phyloP scores from a whole-genome alignment of 2,797 vertebrate species.

The Notolabrus celidotus region DNA sequence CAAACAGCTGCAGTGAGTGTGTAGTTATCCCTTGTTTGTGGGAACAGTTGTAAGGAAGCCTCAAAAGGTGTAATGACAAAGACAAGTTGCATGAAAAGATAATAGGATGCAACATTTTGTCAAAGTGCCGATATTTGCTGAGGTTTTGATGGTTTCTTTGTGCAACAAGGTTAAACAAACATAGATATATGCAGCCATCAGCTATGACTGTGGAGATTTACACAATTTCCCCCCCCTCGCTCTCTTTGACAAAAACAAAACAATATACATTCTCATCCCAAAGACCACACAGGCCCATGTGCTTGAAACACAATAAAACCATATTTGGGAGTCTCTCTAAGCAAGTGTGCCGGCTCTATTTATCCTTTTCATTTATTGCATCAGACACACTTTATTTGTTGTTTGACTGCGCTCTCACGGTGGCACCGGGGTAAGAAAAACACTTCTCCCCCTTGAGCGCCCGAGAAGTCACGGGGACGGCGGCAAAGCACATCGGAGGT shows the following conservation, averaged over 20 bases:
- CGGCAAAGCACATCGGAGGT: slow-evolving; percentile 43
- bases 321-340: slow-evolving; percentile 26
- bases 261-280: too few species aligned
- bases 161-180: too few species aligned
- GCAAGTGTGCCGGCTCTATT: slow-evolving; percentile 19
- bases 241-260: too few species aligned
- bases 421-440: slow-evolving; percentile 17
- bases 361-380: slow-evolving; percentile 41
- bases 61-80: too few species aligned
- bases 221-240: too few species aligned
- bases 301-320: slow-evolving; percentile 31
- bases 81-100: too few species aligned
- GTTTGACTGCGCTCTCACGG: slow-evolving; percentile 42
- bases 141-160: too few species aligned
- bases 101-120: not conserved
- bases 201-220: too few species aligned
- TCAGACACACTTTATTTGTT: slow-evolving; percentile 52
- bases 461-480: slow-evolving; percentile 39
- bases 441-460: slow-evolving; percentile 53
- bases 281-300: not conserved
- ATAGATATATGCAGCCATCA: too few species aligned
- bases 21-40: slow-evolving; percentile 18
- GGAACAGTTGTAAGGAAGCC: slow-evolving; percentile 15
- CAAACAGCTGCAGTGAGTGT: too few species aligned
- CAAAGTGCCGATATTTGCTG: too few species aligned